Evolutionary conservation across 2,113 vertebrate species (phyloP).

Genomic region (Merops nubicus): DNA sequence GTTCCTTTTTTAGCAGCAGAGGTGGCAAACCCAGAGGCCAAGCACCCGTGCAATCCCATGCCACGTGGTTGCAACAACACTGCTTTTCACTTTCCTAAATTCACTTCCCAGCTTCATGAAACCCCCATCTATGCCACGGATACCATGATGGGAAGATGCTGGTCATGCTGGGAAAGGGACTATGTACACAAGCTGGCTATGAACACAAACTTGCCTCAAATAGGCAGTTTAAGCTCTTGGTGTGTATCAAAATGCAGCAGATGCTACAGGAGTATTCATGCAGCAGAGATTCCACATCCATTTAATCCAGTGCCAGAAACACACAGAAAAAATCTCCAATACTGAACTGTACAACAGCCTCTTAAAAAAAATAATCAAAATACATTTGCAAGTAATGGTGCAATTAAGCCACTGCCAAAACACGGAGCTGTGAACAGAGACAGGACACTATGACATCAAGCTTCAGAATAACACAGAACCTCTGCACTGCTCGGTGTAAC

Average conservation of each 20-base stretch:
- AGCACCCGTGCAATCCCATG: not conserved
- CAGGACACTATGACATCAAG: fast-evolving
- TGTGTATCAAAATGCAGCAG: not conserved
- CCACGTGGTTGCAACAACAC: not conserved
- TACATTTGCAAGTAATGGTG: not conserved
- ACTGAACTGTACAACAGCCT: not conserved
- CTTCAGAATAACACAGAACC: not conserved
- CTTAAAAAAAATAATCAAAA: not conserved
- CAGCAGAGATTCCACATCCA: not conserved
- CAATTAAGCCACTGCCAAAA: not conserved
- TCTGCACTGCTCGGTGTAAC: not conserved
- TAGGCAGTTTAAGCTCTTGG: not conserved
- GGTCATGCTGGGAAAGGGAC: not conserved
- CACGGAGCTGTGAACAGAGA: not conserved
- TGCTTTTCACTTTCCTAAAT: not conserved
- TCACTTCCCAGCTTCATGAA: not conserved
- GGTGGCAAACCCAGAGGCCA: not conserved
- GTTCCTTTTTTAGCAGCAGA: not conserved
- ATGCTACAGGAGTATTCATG: not conserved
- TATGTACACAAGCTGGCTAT: not conserved
- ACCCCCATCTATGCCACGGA: not conserved
- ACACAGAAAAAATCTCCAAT: not conserved
- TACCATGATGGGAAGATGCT: not conserved
- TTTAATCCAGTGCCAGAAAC: not conserved
- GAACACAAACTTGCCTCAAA: not conserved